Evolutionary conservation across 2,113 vertebrate genomes (phyloP).

Genomic region (Tragelaphus buxtoni): DNA sequence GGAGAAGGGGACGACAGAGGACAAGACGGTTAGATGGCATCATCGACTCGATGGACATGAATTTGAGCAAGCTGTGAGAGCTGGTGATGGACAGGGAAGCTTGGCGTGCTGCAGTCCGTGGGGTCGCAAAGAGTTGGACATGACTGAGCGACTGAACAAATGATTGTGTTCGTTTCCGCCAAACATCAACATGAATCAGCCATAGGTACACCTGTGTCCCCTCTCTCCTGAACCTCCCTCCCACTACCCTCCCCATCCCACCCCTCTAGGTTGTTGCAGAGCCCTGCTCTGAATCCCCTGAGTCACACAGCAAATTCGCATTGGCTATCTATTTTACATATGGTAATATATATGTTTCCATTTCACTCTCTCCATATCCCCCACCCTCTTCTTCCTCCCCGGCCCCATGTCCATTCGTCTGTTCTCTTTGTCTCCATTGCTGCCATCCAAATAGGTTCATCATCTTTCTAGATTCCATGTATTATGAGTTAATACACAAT

Average conservation of each 20-base stretch:
- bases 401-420: fast-evolving
- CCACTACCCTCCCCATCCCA: neutral
- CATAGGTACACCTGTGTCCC: neutral
- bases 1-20: neutral
- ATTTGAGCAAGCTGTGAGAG: neutral
- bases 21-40: neutral
- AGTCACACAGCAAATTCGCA: neutral
- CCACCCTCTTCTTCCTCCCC: neutral
- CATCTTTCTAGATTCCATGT: neutral
- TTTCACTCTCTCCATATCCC: neutral
- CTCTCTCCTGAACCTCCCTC: neutral
- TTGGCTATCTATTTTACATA: neutral
- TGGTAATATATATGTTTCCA: neutral
- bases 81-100: neutral
- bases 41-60: neutral
- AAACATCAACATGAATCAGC: neutral
- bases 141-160: fast-evolving
- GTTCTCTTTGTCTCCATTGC: neutral
- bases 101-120: neutral
- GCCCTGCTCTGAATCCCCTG: neutral
- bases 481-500: neutral
- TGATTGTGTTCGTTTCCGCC: neutral
- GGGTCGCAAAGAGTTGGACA: neutral
- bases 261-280: neutral
- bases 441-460: neutral